Evolutionary conservation across 2,888 invertebrate species (phyloP).

Genomic region (Teinopalpus imperialis): DNA sequence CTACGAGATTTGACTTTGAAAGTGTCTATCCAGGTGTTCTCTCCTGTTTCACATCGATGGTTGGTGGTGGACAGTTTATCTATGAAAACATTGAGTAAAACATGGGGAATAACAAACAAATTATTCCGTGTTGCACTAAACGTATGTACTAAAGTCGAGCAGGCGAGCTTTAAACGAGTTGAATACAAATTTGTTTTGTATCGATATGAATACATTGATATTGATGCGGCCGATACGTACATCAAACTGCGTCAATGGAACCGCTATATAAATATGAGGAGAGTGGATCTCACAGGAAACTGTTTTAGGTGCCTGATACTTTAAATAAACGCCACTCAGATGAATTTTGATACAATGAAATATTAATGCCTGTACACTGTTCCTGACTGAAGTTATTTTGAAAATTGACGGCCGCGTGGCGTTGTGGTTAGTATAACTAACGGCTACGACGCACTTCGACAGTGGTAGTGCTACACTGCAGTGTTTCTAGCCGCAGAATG

Average conservation of each 20-base stretch:
- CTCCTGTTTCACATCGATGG: too few relatives aligned
- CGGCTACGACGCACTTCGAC: too few relatives aligned
- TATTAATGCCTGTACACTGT: slow-evolving; percentile 33
- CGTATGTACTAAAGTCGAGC: slow-evolving; percentile 21
- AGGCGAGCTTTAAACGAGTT: slow-evolving; percentile 27
- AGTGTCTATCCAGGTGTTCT: slow-evolving; percentile 55
- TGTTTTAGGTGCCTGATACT: slow-evolving; percentile 11
- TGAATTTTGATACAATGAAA: slow-evolving; percentile 37
- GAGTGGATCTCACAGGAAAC: slow-evolving; percentile 18
- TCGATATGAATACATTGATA: slow-evolving; percentile 37
- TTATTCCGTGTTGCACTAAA: slow-evolving; percentile 27
- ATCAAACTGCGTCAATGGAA: slow-evolving; percentile 33
- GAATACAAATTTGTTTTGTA: slow-evolving; percentile 36
- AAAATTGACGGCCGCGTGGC: slow-evolving; percentile 1
- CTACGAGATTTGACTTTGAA: slow-evolving; percentile 59
- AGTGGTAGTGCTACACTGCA: too few relatives aligned
- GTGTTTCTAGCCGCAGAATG: too few relatives aligned
- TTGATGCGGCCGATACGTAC: slow-evolving; percentile 35
- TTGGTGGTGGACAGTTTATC: too few relatives aligned
- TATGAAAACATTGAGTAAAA: slow-evolving; percentile 26
- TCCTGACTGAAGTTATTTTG: neutral
- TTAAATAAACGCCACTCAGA: slow-evolving; percentile 24
- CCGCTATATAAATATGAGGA: slow-evolving; percentile 24
- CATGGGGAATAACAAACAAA: slow-evolving; percentile 30
- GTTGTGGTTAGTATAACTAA: too few relatives aligned